Conservation (phyloP, 2,888 invertebrate genomes). For the Acronicta alni region DNA sequence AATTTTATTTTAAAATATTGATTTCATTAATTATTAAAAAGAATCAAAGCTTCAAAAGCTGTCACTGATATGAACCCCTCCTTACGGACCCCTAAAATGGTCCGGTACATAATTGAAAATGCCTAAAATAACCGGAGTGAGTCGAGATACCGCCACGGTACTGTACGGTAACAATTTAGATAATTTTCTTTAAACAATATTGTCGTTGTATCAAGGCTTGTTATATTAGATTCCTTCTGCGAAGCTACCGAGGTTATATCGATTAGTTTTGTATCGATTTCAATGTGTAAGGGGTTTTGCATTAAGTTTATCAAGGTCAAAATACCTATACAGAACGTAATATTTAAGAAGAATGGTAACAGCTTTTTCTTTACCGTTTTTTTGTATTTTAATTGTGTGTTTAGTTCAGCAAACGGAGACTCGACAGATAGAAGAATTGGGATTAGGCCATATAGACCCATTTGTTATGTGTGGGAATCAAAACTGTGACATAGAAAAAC, state of each 20-base stretch:
- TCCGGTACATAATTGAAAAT: slow-evolving; percentile 82
- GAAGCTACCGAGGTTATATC: slow-evolving; percentile 30
- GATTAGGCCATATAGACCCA: too few relatives aligned
- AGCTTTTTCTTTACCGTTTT: too few relatives aligned
- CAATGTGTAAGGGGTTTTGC: background rate
- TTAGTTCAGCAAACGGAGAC: too few relatives aligned
- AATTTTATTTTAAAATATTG: too few relatives aligned
- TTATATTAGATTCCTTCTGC: slow-evolving; percentile 35
- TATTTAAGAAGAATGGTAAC: too few relatives aligned
- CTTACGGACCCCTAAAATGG: slow-evolving; percentile 35
- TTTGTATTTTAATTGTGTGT: too few relatives aligned
- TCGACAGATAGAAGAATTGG: too few relatives aligned
- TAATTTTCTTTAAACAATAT: slow-evolving; percentile 70
- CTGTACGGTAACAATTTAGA: slow-evolving; percentile 72
- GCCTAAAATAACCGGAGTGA: slow-evolving; percentile 78
- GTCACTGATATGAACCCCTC: background rate
- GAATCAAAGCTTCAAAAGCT: background rate
- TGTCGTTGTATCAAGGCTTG: slow-evolving; percentile 61
- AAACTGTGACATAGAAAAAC: too few relatives aligned
- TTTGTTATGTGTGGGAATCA: too few relatives aligned
- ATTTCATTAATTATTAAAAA: too few relatives aligned
- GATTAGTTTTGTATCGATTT: slow-evolving; percentile 36
- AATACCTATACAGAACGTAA: too few relatives aligned
- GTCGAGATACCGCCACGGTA: slow-evolving; percentile 65
- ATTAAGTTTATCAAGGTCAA: background rate